phyloP scores from a whole-genome alignment of 92 coral and sea anemone species.

The Heteractis magnifica region DNA sequence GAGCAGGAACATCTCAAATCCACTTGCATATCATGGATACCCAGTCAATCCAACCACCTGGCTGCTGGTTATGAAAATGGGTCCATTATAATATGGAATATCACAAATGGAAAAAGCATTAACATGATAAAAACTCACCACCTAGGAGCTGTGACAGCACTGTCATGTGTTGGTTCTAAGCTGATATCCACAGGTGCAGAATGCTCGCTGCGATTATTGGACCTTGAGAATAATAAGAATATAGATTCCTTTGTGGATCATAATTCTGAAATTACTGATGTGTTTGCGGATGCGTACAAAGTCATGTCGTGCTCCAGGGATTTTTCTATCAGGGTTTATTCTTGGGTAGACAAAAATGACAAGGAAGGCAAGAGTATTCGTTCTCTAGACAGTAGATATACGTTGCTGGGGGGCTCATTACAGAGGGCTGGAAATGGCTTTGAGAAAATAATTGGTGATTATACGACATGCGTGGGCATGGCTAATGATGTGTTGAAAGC shows the following conservation, averaged over 20 bases:
- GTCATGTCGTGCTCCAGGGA: constrained; percentile 84
- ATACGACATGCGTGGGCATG: constrained; percentile 78
- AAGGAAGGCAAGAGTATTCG: constrained; percentile 2
- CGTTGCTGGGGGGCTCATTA: constrained; percentile 78
- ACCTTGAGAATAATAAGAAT: constrained; percentile 31
- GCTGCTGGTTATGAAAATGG: constrained; percentile 70
- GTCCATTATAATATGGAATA: constrained; percentile 61
- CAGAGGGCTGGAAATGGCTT: constrained; percentile 92
- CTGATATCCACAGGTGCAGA: constrained; percentile 60
- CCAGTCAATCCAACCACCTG: constrained; percentile 38
- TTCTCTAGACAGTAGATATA: constrained; percentile 67
- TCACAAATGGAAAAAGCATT: constrained; percentile 38
- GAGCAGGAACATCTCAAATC: constrained; percentile 1
- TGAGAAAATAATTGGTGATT: constrained; percentile 81
- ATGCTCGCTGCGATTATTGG: constrained; percentile 53
- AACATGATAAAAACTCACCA: constrained; percentile 49
- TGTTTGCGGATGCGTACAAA: constrained; percentile 74
- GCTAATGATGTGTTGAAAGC: constrained; percentile 87
- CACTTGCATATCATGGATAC: constrained; percentile 48
- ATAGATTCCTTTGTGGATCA: constrained; percentile 57
- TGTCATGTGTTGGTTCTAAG: constrained; percentile 44
- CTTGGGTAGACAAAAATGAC: constrained; percentile 48
- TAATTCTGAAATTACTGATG: constrained; percentile 58
- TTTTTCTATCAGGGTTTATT: constrained; percentile 72
- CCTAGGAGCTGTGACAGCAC: constrained; percentile 46